Evolutionary conservation across 2,888 invertebrate genomes (phyloP).

Genomic region (Deilephila porcellus): DNA sequence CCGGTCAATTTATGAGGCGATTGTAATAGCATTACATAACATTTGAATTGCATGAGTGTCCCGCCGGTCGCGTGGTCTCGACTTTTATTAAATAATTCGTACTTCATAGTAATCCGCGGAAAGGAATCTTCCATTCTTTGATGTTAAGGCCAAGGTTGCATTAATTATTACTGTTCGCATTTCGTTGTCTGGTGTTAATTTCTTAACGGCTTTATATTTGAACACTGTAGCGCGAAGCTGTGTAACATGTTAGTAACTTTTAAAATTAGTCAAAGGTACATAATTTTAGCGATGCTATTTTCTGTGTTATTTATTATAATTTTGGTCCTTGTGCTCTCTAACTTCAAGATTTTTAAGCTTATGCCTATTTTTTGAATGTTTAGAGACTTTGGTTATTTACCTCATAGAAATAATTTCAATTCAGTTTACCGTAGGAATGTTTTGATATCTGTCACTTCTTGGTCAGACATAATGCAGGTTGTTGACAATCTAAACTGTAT

Average conservation of each 20-base stretch:
- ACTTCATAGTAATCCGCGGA: conserved; percentile 46
- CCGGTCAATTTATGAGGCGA: conserved; percentile 38
- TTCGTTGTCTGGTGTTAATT: background rate
- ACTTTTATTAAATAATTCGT: conserved; percentile 52
- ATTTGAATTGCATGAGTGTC: conserved; percentile 37
- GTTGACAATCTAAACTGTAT: background rate
- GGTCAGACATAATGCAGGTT: background rate
- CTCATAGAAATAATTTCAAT: too few species aligned
- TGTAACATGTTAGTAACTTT: background rate
- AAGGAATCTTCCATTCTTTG: conserved; percentile 60
- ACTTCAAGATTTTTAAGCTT: too few species aligned
- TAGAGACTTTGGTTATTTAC: too few species aligned
- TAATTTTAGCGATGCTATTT: too few species aligned
- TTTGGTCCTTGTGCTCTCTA: too few species aligned
- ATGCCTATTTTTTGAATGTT: too few species aligned
- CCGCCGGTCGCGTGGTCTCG: conserved; percentile 39
- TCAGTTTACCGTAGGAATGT: background rate
- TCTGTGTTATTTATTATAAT: too few species aligned
- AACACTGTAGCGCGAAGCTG: background rate
- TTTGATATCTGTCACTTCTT: background rate
- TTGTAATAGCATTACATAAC: conserved; percentile 41
- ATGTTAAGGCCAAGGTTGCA: conserved; percentile 42
- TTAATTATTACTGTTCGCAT: conserved; percentile 29
- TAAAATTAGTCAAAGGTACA: too few species aligned
- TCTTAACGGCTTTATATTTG: background rate